These are phyloP conservation scores for Spheniscus humboldti DNA, from an alignment of 2,797 vertebrate genomes.

Conservation along the genomic window DNA sequence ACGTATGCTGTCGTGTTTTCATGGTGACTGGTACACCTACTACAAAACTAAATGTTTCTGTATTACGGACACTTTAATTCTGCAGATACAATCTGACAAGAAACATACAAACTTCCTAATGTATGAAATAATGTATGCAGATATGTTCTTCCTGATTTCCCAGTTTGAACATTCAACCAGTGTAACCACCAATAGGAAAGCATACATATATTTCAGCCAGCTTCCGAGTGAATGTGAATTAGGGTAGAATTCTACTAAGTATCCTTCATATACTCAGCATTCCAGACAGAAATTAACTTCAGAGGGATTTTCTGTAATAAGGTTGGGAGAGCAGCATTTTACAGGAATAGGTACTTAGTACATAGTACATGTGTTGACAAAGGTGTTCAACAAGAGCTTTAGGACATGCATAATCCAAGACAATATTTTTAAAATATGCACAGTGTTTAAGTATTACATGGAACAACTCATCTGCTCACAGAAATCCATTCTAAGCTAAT, in stretches of 20 bases:
- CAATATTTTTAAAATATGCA: background rate
- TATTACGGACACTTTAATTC: background rate
- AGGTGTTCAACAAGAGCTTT: background rate
- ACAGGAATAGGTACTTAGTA: background rate
- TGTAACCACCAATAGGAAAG: background rate
- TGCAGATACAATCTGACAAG: background rate
- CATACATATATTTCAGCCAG: background rate
- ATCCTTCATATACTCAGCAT: background rate
- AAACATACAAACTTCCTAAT: background rate
- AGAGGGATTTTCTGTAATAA: background rate
- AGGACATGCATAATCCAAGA: background rate
- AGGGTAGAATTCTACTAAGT: background rate
- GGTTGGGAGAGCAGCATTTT: background rate
- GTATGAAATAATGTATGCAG: fast-evolving
- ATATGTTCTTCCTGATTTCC: background rate
- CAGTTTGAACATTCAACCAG: background rate
- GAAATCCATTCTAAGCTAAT: background rate
- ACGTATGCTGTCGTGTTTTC: background rate
- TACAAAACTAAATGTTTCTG: background rate
- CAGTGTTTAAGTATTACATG: background rate
- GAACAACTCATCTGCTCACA: background rate
- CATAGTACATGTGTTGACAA: background rate
- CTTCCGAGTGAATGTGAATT: background rate
- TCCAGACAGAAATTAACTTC: background rate
- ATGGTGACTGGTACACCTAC: background rate